Percentiles rank a stretch among this genome's conserved stretches.
Evolutionary conservation across 2,888 invertebrate species (phyloP).

Genomic region (Flexamia atlantica): DNA sequence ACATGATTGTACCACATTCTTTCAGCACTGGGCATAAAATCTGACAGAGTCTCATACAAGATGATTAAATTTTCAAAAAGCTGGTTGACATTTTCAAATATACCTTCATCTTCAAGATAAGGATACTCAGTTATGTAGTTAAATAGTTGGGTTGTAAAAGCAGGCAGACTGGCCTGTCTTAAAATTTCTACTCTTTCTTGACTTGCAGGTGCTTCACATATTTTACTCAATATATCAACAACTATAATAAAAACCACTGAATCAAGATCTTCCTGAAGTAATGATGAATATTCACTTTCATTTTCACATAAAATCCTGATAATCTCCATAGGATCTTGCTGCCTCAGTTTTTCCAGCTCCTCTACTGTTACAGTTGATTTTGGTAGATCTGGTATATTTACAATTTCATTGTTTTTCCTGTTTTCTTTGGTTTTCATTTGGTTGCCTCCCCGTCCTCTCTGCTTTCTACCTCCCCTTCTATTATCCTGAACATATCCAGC

Average conservation of each 20-base stretch:
- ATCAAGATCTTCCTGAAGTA: constrained; percentile 5
- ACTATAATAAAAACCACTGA: not conserved
- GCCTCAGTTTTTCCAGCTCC: not conserved
- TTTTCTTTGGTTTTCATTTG: not conserved
- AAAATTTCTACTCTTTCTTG: constrained; percentile 29
- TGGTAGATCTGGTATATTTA: not conserved
- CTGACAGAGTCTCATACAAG: constrained; percentile 35
- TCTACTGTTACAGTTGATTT: constrained; percentile 6
- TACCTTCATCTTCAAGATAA: constrained; percentile 22
- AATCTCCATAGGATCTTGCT: not conserved
- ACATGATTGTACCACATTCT: constrained; percentile 16
- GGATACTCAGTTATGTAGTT: constrained; percentile 20
- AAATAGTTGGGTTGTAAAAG: constrained; percentile 22
- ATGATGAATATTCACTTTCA: constrained; percentile 11
- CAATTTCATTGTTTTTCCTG: not conserved
- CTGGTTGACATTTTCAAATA: not conserved
- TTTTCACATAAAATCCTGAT: not conserved
- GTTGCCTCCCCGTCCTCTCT: not conserved
- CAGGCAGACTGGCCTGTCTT: constrained; percentile 17
- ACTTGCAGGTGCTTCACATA: constrained; percentile 23
- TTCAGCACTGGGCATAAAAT: constrained; percentile 51
- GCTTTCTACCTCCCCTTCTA: not conserved
- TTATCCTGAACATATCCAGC: not conserved
- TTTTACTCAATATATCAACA: constrained; percentile 44
- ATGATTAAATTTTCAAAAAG: constrained; percentile 42